phyloP scores from a whole-genome alignment of 2,888 invertebrate genomes.

The Nezara viridula region DNA sequence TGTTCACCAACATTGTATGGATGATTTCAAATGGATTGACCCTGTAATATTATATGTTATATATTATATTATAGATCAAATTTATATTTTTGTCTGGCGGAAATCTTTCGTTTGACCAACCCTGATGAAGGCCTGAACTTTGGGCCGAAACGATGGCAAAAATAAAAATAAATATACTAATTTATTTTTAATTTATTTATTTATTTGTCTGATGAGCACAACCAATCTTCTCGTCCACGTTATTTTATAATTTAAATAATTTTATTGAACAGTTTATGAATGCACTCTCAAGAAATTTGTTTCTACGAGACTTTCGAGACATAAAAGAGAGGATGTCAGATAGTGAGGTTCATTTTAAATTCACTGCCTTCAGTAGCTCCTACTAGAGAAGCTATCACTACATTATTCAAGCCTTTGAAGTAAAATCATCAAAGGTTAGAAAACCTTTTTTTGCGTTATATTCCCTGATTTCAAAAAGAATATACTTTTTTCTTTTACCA shows the following conservation, averaged over 20 bases:
- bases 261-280: not conserved
- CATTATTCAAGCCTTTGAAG: slow-evolving; percentile 8
- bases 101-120: too few species aligned
- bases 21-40: too few species aligned
- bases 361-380: not conserved
- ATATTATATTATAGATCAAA: too few species aligned
- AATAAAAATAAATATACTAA: too few species aligned
- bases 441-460: not conserved
- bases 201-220: too few species aligned
- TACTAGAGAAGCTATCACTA: not conserved
- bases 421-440: not conserved
- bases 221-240: too few species aligned
- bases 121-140: too few species aligned
- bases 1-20: too few species aligned
- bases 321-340: not conserved
- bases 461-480: not conserved
- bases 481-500: not conserved
- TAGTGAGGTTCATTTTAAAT: not conserved
- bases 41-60: too few species aligned
- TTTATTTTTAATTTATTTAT: too few species aligned
- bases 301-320: not conserved
- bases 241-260: not conserved
- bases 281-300: not conserved
- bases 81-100: too few species aligned
- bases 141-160: too few species aligned